Base-by-base conservation (phyloP, 2,888 invertebrate genomes). In the Brachyptera risi region DNA sequence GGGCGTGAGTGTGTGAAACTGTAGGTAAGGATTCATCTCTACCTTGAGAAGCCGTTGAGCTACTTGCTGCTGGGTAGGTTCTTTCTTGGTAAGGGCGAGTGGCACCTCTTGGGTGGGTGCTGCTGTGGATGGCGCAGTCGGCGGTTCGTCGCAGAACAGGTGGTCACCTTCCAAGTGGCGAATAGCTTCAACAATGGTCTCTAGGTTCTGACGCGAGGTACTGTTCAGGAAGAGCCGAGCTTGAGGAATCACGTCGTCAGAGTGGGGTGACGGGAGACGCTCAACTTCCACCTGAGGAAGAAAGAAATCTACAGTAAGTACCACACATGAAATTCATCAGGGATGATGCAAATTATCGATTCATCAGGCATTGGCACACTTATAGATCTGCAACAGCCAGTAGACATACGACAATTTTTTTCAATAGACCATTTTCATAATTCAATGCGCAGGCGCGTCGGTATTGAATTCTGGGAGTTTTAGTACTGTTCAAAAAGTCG, bases 151-250 rank as follows among this genome's bases (percentile, higher is more conserved):
- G 66, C 87, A 85, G 77, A 96, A 95, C 73, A 95, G 79, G 75
- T 94, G 93, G 74, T 96, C 96, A 40, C 97, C 97, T 75, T 99
- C 98, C 68, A 99, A 79, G 74, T 98, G 97, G 38, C 96, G 87
- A 71, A 99, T 98, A 60, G 99, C 99, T 76, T 98, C 97, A 38
- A 98, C 96, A 68, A 99, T 97, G 13, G 97, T 97, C 77, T 98
- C 96, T 69, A 99, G 81, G 76, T 96, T 97, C 75, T 96, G 94
- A 59, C 95, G 86, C 65, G 94, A 93, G 57, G 90, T 90, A 67
- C 85, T 86, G 23, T 40, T 24, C 17, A 63, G 50, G 23, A 23
- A 63, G 13, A 51, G 70, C 69, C 70, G 69, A 26, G 69, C 72
- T 64, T 77, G 78, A 0, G 79, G 76, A n/a, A 76, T 74, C 7